Base-by-base conservation (phyloP, 2,888 invertebrate species). In the Microplitis manilae region DNA sequence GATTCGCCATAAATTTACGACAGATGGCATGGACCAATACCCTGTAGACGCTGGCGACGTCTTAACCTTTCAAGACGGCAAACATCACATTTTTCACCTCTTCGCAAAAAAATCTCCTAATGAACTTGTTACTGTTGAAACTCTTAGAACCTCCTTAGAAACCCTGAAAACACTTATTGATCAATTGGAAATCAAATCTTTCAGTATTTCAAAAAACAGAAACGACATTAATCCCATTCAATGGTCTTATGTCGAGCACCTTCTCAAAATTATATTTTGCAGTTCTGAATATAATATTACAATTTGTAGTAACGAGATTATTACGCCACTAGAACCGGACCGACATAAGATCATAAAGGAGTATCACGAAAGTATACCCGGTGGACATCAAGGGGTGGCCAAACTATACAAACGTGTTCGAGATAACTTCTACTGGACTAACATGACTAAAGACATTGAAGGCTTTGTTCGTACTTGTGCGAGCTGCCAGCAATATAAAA, bases 401-500 rank as follows among this genome's bases (percentile, higher is more conserved):
- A 79, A 81, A 60, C 67, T 80, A 0, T 77, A 72, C 13, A 67
- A 75, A 7, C 17, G 77, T 1, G 71, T 83, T 67, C 59, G 79
- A 15, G 62, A 78, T n/a, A 17, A 77, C 13, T 82, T 79, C 64
- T 78, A 77, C 62, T 82, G 81, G 83, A 68, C 68, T 4, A 39
- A 67, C 0, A 77, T 84, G 78, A 75, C 40, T 20, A 20, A 72
- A 7, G 77, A 82, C 7, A 72, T 84, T 0, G 70, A 68, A 2
- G 64, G 77, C 6, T 80, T 75, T 17, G 68, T 83, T 20, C 67
- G 68, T 9, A 60, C n/a, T 2, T 84, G 84, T 40, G 60, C 72
- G 2, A 60, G 62, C 1, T 84, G 83, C 68, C 80, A 83, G 65
- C 62, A 68, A 15, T 64, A 80, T n/a, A 82, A 82, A 75, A 40